Base-by-base conservation (phyloP, 1,140 invertebrate genomes). In the Globodera rostochiensis region DNA sequence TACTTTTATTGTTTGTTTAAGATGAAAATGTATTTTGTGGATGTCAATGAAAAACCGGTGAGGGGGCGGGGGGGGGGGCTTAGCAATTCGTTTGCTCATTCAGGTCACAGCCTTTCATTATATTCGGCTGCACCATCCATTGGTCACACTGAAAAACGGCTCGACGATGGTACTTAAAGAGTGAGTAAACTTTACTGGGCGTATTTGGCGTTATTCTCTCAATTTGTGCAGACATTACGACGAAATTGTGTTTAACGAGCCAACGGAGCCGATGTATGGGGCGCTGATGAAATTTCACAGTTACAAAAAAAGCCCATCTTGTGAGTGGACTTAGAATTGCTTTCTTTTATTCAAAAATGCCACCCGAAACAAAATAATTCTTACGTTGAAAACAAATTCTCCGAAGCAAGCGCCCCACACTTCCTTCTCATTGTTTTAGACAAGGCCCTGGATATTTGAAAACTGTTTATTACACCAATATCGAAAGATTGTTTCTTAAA, bases 21-120 rank as follows among this genome's bases (percentile, higher is more conserved):
- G 77, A 98, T 99, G 36, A 98, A 98, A 90, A 95, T 99, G 79
- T 96, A 96, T 91, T 99, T 99, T 88, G 93, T 95, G 88, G 98
- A 99, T 92, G 94, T 95, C 7, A 97, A 96, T 90, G 97, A 98
- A 91, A 92, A 95, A 91, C 94, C 95, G 50, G 96, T 96, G 91
- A 93, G 92, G 93, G 73, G 66, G 77, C 25, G 45, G 71, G 36
- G 36, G 71, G 36, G 36, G 60, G 9, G 53, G 0, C 11, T 13
- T 47, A 6, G 4, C 49, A 77, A 11, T 47, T 21, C 50, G 60
- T 45, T 9, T 8, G 19, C 4, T 76, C 80, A 92, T 92, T 21
- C 91, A 97, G 94, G 95, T 98, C 0, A 98, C 96, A 0, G 92
- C 98, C 73, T 98, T 97, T 91, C 96, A 99, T 88, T 94, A 97